Evolutionary conservation across 2,888 invertebrate species (phyloP).

Genomic region (Allolobophora icterica): DNA sequence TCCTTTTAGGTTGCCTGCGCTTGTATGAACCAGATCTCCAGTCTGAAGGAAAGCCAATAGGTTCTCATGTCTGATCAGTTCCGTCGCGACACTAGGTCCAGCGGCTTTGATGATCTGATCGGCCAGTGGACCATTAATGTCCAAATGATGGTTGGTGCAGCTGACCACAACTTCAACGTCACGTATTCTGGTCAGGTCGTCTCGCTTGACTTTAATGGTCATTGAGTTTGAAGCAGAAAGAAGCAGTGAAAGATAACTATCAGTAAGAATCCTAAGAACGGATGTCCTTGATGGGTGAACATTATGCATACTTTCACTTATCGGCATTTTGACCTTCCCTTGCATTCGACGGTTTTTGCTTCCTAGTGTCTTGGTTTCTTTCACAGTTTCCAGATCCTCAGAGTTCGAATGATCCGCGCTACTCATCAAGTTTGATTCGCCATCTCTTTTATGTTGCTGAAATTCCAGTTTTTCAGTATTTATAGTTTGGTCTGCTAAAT

Average conservation of each 20-base stretch:
- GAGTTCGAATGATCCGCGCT: too few relatives aligned
- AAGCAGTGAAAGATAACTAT: not conserved
- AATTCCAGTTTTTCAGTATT: too few relatives aligned
- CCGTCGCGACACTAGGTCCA: not conserved
- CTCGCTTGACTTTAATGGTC: not conserved
- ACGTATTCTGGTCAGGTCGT: not conserved
- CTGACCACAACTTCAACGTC: not conserved
- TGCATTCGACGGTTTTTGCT: too few relatives aligned
- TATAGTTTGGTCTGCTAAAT: too few relatives aligned
- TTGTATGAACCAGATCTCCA: not conserved
- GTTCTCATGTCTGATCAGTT: not conserved
- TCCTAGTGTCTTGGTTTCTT: too few relatives aligned
- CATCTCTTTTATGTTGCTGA: too few relatives aligned
- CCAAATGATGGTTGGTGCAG: not conserved
- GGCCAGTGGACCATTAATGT: not conserved
- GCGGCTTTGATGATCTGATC: not conserved
- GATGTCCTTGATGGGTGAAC: too few relatives aligned
- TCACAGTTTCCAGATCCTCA: too few relatives aligned
- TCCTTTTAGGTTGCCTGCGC: not conserved
- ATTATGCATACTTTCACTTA: too few relatives aligned
- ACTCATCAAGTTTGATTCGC: too few relatives aligned
- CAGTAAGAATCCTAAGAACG: not conserved
- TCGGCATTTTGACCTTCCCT: too few relatives aligned
- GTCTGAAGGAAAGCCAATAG: not conserved
- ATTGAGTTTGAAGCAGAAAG: not conserved